Evolutionary conservation across 2,113 vertebrate genomes (phyloP).

Genomic region (Saccopteryx bilineata): DNA sequence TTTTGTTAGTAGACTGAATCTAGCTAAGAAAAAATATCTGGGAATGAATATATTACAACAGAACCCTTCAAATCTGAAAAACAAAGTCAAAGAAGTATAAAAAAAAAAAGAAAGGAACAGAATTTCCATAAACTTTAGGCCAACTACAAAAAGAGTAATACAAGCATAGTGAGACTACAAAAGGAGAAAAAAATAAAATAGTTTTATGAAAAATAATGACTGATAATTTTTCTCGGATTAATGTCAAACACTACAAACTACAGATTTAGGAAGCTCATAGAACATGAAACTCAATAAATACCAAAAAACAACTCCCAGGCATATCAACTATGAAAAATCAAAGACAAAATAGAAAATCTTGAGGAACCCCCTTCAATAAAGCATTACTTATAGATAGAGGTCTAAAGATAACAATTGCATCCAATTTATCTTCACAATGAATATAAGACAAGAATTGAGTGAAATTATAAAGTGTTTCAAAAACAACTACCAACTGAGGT

Average conservation of each 20-base stretch:
- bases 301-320: not conserved
- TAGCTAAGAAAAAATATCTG: not conserved
- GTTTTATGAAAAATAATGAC: not conserved
- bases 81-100: not conserved
- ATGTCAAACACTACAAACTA: not conserved
- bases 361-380: not conserved
- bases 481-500: not conserved
- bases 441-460: not conserved
- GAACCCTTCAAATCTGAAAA: not conserved
- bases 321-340: not conserved
- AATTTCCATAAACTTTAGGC: not conserved
- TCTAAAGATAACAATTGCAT: not conserved
- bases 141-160: not conserved
- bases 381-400: not conserved
- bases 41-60: not conserved
- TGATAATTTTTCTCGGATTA: not conserved
- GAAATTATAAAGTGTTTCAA: not conserved
- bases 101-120: not conserved
- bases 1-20: no score
- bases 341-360: not conserved
- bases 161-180: not conserved
- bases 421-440: not conserved
- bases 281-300: not conserved
- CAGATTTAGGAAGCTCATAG: not conserved
- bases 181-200: not conserved